These are phyloP conservation scores for Anas capensis DNA, from an alignment of 2,797 vertebrate genomes.

Conservation along the genomic window DNA sequence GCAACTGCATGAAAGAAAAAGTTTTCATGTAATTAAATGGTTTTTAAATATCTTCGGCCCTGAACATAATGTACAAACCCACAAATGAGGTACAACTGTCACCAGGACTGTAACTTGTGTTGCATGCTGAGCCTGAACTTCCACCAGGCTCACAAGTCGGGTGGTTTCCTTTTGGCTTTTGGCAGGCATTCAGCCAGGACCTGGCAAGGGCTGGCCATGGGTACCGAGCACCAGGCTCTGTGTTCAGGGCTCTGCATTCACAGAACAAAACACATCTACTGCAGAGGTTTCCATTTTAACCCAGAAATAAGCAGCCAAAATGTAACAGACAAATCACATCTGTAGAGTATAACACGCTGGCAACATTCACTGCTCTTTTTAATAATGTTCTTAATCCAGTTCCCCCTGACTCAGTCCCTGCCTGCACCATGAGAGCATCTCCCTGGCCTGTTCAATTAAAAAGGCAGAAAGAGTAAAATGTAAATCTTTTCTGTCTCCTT, in stretches of 20 bases:
- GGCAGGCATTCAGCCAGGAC: fast-evolving
- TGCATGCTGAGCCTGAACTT: not conserved
- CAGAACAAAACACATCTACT: not conserved
- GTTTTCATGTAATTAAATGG: not conserved
- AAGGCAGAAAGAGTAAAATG: not conserved
- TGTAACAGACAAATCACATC: not conserved
- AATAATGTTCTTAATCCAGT: not conserved
- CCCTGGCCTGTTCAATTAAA: not conserved
- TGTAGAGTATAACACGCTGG: not conserved
- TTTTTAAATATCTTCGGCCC: not conserved
- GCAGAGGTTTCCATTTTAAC: not conserved
- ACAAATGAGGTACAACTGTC: not conserved
- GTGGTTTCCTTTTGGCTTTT: not conserved
- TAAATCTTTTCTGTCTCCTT: not conserved
- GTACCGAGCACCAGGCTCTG: fast-evolving
- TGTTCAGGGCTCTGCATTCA: fast-evolving
- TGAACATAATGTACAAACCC: fast-evolving
- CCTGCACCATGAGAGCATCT: not conserved
- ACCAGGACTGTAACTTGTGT: not conserved
- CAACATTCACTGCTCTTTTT: not conserved
- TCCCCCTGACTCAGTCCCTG: not conserved
- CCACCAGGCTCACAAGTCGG: fast-evolving
- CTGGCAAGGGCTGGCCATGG: not conserved
- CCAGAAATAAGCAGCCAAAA: not conserved
- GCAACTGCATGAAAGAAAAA: not conserved